A percentile compares a stretch with the other conserved stretches of the same genome.
phyloP scores from a whole-genome alignment of 2,113 vertebrate genomes.

The Triplophysa rosa region DNA sequence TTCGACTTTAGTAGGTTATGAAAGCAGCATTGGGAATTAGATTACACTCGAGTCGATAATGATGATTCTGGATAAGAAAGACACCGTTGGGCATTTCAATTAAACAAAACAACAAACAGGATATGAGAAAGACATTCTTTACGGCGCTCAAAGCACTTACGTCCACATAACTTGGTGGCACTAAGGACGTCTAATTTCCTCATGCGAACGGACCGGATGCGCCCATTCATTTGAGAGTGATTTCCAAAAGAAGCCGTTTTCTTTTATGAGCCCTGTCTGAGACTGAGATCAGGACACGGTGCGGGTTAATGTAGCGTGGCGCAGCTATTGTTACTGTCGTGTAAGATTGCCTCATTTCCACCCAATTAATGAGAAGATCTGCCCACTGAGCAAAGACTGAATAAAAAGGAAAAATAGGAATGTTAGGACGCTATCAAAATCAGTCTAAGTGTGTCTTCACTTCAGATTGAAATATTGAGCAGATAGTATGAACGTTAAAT shows the following conservation, averaged over 20 bases:
- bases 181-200: conserved; percentile 21
- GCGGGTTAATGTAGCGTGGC: conserved; percentile 30
- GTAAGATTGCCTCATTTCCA: conserved; percentile 44
- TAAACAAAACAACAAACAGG: conserved; percentile 22
- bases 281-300: conserved; percentile 4
- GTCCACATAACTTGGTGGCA: background rate
- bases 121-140: conserved; percentile 35
- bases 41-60: background rate
- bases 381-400: conserved; percentile 7
- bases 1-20: background rate
- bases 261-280: conserved; percentile 17
- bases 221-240: conserved; percentile 26
- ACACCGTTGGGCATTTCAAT: conserved; percentile 5
- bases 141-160: conserved; percentile 23
- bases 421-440: background rate
- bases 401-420: background rate
- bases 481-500: background rate
- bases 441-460: background rate
- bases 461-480: background rate
- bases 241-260: conserved; percentile 37
- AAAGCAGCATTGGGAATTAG: background rate
- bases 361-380: conserved; percentile 34
- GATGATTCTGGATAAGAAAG: background rate
- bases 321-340: conserved; percentile 36
- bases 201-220: conserved; percentile 20